Conservation (phyloP, 2,113 vertebrate genomes). For the Ivindomyrus marchei region DNA sequence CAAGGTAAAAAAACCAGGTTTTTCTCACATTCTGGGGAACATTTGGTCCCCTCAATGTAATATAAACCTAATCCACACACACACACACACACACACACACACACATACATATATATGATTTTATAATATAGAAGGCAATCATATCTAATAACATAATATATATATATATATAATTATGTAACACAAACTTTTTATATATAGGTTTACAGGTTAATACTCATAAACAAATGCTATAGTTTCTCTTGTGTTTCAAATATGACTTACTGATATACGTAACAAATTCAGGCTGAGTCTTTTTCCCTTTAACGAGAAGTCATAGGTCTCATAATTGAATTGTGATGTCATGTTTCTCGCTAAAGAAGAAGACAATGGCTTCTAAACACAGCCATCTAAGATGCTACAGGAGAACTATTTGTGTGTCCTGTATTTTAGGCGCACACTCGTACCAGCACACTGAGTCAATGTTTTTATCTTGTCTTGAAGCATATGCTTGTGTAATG, state of each 20-base stretch:
- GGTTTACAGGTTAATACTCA: neutral
- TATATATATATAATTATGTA: too few relatives aligned
- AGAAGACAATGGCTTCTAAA: neutral
- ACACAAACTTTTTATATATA: neutral
- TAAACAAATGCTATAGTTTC: neutral
- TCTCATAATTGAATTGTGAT: neutral
- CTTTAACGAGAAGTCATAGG: neutral
- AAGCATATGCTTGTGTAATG: neutral
- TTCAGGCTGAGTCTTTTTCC: neutral
- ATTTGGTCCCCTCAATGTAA: too few relatives aligned
- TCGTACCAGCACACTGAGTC: neutral
- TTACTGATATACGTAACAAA: neutral
- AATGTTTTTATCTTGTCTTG: neutral
- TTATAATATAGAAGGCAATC: too few relatives aligned
- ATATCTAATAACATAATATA: too few relatives aligned
- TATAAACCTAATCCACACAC: too few relatives aligned
- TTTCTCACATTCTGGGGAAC: too few relatives aligned
- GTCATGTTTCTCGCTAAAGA: neutral
- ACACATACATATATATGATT: too few relatives aligned
- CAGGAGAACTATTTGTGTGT: neutral
- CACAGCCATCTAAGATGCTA: neutral
- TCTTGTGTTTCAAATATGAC: neutral
- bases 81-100: too few relatives aligned
- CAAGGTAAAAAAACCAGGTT: too few relatives aligned
- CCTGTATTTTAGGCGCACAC: neutral